These are phyloP conservation scores for Neotragus pygmaeus DNA, from an alignment of 2,113 vertebrate genomes.

Conservation along the genomic window DNA sequence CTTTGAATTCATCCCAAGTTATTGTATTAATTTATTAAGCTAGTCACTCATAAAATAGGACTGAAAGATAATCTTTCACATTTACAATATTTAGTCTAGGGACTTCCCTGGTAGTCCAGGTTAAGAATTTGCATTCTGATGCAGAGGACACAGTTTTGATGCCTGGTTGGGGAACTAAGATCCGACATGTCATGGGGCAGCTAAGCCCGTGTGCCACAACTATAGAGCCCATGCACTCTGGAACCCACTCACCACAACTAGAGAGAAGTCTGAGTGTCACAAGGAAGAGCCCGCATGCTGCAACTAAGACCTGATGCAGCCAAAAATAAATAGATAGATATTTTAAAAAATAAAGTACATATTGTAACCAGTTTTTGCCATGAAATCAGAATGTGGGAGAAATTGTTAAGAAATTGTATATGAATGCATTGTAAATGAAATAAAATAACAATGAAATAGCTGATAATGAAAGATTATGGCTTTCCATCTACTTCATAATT, in stretches of 20 bases:
- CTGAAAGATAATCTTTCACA: neutral
- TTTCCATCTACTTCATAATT: neutral
- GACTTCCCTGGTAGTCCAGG: neutral
- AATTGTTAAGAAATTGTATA: neutral
- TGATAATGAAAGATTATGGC: neutral
- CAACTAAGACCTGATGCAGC: neutral
- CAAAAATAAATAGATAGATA: neutral
- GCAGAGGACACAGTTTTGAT: neutral
- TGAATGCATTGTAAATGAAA: neutral
- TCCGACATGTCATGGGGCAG: neutral
- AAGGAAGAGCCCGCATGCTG: neutral
- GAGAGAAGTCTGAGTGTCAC: neutral
- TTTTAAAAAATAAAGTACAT: neutral
- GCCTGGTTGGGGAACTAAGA: neutral
- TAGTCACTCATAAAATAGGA: neutral
- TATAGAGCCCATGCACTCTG: neutral
- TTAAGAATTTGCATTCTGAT: neutral
- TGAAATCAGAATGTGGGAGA: neutral
- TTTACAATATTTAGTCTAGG: neutral
- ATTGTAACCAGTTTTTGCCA: neutral
- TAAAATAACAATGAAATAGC: neutral
- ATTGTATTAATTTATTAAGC: neutral
- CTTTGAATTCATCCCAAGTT: slow-evolving; percentile 3
- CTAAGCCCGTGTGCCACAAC: neutral
- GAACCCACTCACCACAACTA: neutral